Base-by-base conservation (phyloP, 2,888 invertebrate genomes). In the Encarsia formosa region DNA sequence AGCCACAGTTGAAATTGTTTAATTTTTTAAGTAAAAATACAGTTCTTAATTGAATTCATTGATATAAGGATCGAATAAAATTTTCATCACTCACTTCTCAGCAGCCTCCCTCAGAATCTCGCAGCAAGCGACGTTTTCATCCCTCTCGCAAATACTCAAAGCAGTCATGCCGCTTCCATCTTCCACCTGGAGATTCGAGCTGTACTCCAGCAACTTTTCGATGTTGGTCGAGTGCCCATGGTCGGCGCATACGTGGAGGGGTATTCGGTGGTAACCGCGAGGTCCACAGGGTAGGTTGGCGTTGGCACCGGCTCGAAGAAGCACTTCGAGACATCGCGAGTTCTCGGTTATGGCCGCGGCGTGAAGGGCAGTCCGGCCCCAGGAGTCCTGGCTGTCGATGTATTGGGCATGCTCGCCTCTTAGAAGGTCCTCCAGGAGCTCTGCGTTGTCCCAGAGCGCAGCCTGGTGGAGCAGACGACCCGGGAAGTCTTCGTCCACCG, bases 401-500 rank as follows among this genome's bases (percentile, higher is more conserved):
- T 70, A 79, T 56, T 81, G 80, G 57, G 63, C 69, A 59, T 81
- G 77, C 46, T 87, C 85, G 1, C 89, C 89, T 37, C 81, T 79
- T 6, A 92, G 66, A 23, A 93, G 77, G 73, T 91, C 91, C 65
- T 85, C 83, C n/a, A 92, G 76, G 1, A 93, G 78, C 67, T 92
- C 91, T 16, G 86, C 82, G 68, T 92, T 92, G 72, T 91, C 91
- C 91, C 92, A 92, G 15, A 91, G 73, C 0, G 91, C 90, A 13
- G 91, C 90, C 84, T 88, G 88, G 63, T 89, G 89, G 50, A 89
- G 74, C 42, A 89, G 75, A 44, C 87, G 82, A 5, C 88, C 89
- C 57, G 85, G 86, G 69, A 88, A 88, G 70, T 88, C 82, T 66
- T 87, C 87, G 63, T 88, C 88, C 64, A 87, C 86, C n/a, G 86